A percentile compares a stretch with the other conserved stretches of the same genome.
phyloP scores from a whole-genome alignment of 2,797 vertebrate species.

The Sebastes steindachneri region DNA sequence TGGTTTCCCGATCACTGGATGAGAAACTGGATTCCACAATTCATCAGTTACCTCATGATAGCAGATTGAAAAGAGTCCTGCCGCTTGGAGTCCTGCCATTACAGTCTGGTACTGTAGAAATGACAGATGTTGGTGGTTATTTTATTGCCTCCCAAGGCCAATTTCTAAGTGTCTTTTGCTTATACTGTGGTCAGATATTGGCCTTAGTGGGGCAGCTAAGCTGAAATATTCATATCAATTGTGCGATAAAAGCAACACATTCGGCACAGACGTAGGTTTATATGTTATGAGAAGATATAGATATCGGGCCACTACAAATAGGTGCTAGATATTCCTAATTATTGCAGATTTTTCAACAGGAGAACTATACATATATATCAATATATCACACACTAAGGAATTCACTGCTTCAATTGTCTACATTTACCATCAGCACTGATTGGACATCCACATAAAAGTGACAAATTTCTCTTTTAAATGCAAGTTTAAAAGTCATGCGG shows the following conservation, averaged over 20 bases:
- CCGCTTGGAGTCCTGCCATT: conserved; percentile 31
- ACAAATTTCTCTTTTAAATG: background rate
- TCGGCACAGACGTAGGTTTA: too few relatives aligned
- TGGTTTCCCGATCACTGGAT: conserved; percentile 27
- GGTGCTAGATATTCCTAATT: too few relatives aligned
- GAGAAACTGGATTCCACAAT: conserved; percentile 37
- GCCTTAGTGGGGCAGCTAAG: background rate
- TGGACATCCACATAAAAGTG: background rate
- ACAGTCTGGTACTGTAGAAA: conserved; percentile 18
- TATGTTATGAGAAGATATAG: too few relatives aligned
- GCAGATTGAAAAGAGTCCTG: conserved; percentile 36
- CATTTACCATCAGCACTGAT: background rate
- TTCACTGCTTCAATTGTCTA: background rate
- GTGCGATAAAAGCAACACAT: too few relatives aligned
- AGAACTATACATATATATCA: background rate
- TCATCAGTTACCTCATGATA: conserved; percentile 41
- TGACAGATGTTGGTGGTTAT: conserved; percentile 19
- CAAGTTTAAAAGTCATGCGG: background rate
- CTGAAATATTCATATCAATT: too few relatives aligned
- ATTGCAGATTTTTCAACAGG: too few relatives aligned
- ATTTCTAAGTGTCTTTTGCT: background rate
- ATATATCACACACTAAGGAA: background rate
- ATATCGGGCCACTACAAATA: too few relatives aligned
- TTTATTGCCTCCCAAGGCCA: background rate
- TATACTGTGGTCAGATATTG: background rate